These are phyloP conservation scores for Cavia aperea DNA, from an alignment of 2,113 vertebrate species.

Conservation along the genomic window DNA sequence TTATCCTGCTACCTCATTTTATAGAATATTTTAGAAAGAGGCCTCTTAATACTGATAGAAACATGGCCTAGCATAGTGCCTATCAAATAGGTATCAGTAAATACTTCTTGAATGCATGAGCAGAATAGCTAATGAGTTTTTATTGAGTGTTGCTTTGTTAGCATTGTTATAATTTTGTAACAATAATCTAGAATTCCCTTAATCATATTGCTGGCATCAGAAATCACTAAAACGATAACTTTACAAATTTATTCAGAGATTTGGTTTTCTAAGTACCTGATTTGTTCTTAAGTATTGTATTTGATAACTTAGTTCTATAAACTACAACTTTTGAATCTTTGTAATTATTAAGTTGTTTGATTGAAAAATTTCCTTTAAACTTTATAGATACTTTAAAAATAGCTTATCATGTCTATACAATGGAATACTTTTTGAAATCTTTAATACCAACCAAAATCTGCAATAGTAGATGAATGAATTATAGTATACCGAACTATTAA, in stretches of 20 bases:
- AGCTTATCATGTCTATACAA: background rate
- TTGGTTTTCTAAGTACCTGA: constrained; percentile 1
- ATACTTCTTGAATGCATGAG: constrained; percentile 3
- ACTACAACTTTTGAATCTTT: background rate
- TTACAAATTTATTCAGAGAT: background rate
- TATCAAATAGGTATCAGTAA: background rate
- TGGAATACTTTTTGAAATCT: constrained; percentile 16
- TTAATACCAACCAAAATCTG: background rate
- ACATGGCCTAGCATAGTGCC: background rate
- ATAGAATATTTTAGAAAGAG: background rate
- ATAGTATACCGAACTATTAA: background rate
- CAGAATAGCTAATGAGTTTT: background rate
- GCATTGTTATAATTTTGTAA: constrained; percentile 24
- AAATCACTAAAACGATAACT: constrained; percentile 39
- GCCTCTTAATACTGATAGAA: background rate
- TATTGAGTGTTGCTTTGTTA: background rate
- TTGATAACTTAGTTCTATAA: constrained; percentile 33
- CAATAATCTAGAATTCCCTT: constrained; percentile 24
- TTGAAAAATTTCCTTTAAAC: constrained; percentile 23
- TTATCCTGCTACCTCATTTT: constrained; percentile 16
- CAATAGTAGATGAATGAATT: background rate
- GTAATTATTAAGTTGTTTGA: background rate
- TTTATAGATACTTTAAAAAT: constrained; percentile 21
- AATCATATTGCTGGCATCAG: background rate
- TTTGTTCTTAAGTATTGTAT: constrained; percentile 31